Evolutionary conservation across 2,113 vertebrate species (phyloP), one percentile per base, ranked within the genome.

Genomic region (Tamias sibiricus): DNA sequence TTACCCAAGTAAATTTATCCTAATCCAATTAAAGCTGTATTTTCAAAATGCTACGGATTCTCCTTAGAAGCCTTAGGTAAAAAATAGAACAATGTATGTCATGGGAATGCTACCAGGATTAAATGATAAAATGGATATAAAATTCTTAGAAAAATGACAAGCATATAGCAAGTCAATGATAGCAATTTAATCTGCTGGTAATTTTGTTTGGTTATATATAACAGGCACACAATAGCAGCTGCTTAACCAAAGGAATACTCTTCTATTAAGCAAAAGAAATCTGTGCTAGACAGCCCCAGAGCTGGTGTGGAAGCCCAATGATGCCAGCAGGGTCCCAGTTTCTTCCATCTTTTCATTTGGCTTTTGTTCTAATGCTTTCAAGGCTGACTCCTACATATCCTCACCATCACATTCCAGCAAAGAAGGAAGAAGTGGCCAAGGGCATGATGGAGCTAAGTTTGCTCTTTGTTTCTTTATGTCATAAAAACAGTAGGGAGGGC

Each of bases 201-300:
- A 93, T 88, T 81, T 62, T 85, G 24, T 86, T 62, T 74, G 69
- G 16, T 42, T 96, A 54, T 8, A 57, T 75, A 47, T 68, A 86
- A 88, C 0, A 91, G 30, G 12, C 17, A 66, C 11, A 86, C 2
- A 72, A 91, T 90, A 85, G 16, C 47, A 88, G 40, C 24, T 86
- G 17, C 68, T 86, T 95, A 91, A 85, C 26, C 20, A 91, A 93
- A 49, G 42, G 40, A 49, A 30, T 80, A 20, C 14, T 59, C 47
- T 79, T 37, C 74, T 37, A 40, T 44, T 54, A 35, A 22, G 12
- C 7, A 59, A 66, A 13, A 76, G 74, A 95, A 77, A 37, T 52
- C 49, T 44, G 8, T 42, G 14, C 2, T 35, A 35, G 59, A 42
- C 12, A 95, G 47, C n/a, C 40, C 30, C 4, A 49, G 32, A 22